Conservation (phyloP, 2,797 vertebrate genomes). For the Chrysolophus pictus region DNA sequence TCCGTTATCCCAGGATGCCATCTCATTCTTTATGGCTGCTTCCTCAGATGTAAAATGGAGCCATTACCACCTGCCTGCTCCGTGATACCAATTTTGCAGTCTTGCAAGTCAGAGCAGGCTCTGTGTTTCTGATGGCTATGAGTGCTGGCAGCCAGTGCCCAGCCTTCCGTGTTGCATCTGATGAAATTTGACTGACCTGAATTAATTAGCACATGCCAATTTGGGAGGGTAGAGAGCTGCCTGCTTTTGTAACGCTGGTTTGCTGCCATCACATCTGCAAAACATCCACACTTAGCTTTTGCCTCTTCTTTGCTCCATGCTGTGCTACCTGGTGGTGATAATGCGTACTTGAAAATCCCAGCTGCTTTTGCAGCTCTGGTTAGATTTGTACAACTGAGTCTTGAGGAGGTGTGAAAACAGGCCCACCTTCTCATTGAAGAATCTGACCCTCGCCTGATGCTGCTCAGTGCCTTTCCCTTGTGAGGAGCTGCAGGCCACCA, state of each 20-base stretch:
- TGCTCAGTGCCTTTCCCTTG: not conserved
- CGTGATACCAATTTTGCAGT: not conserved
- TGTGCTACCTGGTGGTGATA: not conserved
- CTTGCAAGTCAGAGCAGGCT: constrained; percentile 11
- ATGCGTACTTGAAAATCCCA: not conserved
- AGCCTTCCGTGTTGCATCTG: not conserved
- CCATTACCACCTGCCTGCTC: constrained; percentile 29
- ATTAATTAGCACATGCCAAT: not conserved
- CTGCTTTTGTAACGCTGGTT: not conserved
- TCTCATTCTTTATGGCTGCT: not conserved
- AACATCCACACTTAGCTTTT: rapidly evolving
- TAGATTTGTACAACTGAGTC: not conserved
- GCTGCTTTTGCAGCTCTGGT: not conserved
- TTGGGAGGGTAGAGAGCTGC: not conserved
- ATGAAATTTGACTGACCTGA: not conserved
- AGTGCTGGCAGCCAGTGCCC: not conserved
- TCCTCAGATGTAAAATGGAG: constrained; percentile 50
- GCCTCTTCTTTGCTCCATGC: not conserved
- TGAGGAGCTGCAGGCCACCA: not conserved
- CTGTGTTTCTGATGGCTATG: not conserved
- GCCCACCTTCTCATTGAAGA: not conserved
- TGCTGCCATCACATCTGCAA: not conserved
- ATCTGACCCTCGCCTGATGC: not conserved
- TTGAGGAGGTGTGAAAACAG: not conserved
- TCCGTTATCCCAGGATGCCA: not conserved